A percentile compares a stretch with the other conserved stretches of the same genome.
These are phyloP conservation scores for Neolamprologus longior DNA, from an alignment of 2,113 vertebrate species.

Conservation along the genomic window DNA sequence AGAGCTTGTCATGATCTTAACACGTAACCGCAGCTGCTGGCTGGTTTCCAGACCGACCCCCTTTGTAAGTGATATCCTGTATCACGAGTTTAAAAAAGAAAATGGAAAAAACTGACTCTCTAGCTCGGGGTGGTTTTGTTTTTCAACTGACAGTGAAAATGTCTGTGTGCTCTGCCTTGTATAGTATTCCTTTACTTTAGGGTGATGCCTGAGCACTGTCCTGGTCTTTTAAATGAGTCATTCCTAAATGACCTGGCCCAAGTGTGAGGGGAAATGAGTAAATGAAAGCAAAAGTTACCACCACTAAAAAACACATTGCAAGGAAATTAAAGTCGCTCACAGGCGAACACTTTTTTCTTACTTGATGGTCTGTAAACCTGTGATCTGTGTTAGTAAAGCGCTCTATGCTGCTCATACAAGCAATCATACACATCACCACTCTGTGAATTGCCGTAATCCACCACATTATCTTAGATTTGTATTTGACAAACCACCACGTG, in stretches of 20 bases:
- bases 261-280: background rate
- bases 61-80: conserved; percentile 27
- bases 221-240: background rate
- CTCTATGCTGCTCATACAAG: background rate
- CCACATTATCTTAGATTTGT: background rate
- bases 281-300: background rate
- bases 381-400: background rate
- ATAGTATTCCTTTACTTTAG: background rate
- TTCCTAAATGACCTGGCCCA: background rate
- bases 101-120: background rate
- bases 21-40: conserved; percentile 36
- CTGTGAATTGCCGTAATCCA: background rate
- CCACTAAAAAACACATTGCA: background rate
- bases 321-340: background rate
- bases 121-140: background rate
- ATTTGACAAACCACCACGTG: background rate
- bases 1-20: conserved; percentile 28
- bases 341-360: background rate
- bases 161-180: background rate
- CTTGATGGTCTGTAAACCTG: background rate
- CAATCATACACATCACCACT: background rate
- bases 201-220: background rate
- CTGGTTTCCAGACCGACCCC: conserved; percentile 20
- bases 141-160: background rate
- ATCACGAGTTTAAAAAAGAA: background rate